Base-by-base conservation (phyloP, 2,797 vertebrate genomes). In the Lerista edwardsae region DNA sequence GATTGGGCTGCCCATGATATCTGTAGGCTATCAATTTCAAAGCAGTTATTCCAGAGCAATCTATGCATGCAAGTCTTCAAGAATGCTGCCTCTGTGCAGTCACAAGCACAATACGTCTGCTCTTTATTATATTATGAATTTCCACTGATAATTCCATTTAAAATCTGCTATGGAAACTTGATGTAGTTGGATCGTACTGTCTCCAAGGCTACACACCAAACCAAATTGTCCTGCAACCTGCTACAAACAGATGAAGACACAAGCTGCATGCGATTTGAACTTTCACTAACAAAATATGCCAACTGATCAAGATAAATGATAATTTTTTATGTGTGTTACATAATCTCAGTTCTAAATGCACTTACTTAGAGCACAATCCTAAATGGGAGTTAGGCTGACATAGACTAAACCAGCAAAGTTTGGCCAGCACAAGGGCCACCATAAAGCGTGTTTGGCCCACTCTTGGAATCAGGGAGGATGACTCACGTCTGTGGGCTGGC, bases 191-290 rank as follows among this genome's bases (percentile, higher is more conserved):
- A 67, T 71, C n/a, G 39, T 76, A 83, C 47, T 87, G 68, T 83
- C 69, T 64, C 80, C 74, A 75, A 76, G 67, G 34, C 61, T 68
- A 31, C 25, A 34, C 73, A 77, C 34, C 79, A 87, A 89, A 89
- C 81, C 79, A 80, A 75, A 71, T 69, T 84, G 41, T 76, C 64
- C 72, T 34, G 44, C 14, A 73, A 27, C 7, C 75, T 77, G n/a
- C n/a, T 83, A 82, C 73, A 74, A 91, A 79, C 29, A 86, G 7
- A 80, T 47, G 89, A 0, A 69, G 51, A 82, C 31, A 87, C 68
- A 79, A 87, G 10, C 83, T 25, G 11, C 31, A 75, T 27, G 73
- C 71, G 86, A 86, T 41, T 84, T 77, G 31, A 79, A 75, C 68
- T 51, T 84, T 80, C 29, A 31, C 72, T 64, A 87, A 75, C 75